These are phyloP conservation scores for Drosophila antonietae DNA, from an alignment of 2,888 invertebrate species.

Conservation along the genomic window DNA sequence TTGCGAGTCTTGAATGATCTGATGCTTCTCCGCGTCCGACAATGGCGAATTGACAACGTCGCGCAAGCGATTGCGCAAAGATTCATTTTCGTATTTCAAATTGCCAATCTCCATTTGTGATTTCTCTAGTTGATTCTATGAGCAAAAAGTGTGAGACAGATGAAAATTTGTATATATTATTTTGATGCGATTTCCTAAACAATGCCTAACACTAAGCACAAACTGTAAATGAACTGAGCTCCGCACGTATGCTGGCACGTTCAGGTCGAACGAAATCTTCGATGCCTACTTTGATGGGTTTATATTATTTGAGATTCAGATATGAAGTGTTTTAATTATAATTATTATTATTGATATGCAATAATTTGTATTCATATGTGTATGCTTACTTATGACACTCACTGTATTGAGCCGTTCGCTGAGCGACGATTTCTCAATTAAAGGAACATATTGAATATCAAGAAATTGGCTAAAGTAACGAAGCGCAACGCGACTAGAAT, in stretches of 20 bases:
- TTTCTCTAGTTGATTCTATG: slow-evolving; percentile 83
- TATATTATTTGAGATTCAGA: background rate
- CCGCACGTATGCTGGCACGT: background rate
- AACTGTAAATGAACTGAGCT: slow-evolving; percentile 2
- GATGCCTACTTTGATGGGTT: background rate
- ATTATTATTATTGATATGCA: background rate
- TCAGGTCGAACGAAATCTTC: background rate
- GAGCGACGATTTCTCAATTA: slow-evolving; percentile 38
- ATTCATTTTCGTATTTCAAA: slow-evolving; percentile 91
- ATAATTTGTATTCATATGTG: background rate
- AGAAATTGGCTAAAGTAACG: slow-evolving; percentile 61
- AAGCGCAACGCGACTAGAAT: slow-evolving; percentile 64
- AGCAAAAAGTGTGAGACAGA: slow-evolving; percentile 12
- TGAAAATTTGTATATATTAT: slow-evolving; percentile 6
- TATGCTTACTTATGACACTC: slow-evolving; percentile 17
- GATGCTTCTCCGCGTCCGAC: slow-evolving; percentile 93
- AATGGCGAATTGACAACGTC: slow-evolving; percentile 93
- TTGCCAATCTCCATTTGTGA: slow-evolving; percentile 85
- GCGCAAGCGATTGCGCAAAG: slow-evolving; percentile 89
- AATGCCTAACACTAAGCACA: slow-evolving; percentile 12
- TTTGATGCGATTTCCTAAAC: slow-evolving; percentile 6
- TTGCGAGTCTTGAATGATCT: slow-evolving; percentile 89
- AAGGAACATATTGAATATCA: slow-evolving; percentile 72
- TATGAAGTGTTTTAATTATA: background rate
- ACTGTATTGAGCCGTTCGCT: slow-evolving; percentile 8